Percentiles rank a stretch among this genome's conserved stretches.
Evolutionary conservation across 2,888 invertebrate genomes (phyloP).

Genomic region (Amaurobius ferox): DNA sequence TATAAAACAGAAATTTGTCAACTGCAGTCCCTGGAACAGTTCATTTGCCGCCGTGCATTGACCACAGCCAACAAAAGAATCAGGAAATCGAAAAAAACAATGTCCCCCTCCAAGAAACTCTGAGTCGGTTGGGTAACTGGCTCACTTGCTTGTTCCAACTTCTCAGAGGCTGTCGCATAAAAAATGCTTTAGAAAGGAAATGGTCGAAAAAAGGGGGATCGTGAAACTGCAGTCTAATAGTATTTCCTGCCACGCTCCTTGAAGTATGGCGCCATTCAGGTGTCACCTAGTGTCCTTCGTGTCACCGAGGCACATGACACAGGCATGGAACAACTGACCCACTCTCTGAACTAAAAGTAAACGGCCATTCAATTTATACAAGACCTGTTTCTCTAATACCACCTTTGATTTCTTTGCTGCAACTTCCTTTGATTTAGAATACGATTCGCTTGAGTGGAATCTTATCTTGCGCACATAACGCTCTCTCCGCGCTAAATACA

Average conservation of each 20-base stretch:
- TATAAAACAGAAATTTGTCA: too few relatives aligned
- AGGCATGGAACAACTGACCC: slow-evolving; percentile 31
- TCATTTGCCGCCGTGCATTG: too few relatives aligned
- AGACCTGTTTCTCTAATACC: too few relatives aligned
- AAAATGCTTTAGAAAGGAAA: neutral
- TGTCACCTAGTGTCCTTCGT: slow-evolving; percentile 54
- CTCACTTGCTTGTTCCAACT: neutral
- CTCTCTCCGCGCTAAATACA: too few relatives aligned
- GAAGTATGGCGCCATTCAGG: slow-evolving; percentile 41
- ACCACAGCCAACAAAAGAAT: too few relatives aligned
- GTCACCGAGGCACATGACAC: slow-evolving; percentile 18
- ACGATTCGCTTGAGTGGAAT: too few relatives aligned
- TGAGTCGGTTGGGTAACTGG: neutral
- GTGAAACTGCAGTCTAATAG: neutral
- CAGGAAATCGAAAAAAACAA: neutral
- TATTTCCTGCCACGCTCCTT: slow-evolving; percentile 28
- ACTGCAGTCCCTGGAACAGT: too few relatives aligned
- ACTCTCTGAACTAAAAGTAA: slow-evolving; percentile 12
- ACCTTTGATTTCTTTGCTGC: neutral
- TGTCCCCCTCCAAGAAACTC: neutral
- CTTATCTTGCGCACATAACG: too few relatives aligned
- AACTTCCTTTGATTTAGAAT: slow-evolving; percentile 1
- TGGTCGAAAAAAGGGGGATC: neutral
- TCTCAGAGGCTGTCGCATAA: neutral
- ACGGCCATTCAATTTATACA: slow-evolving; percentile 27